A percentile compares a stretch with the other conserved stretches of the same genome.
These are phyloP conservation scores for Drosophila mayri DNA, from an alignment of 1,140 invertebrate genomes.

Conservation along the genomic window DNA sequence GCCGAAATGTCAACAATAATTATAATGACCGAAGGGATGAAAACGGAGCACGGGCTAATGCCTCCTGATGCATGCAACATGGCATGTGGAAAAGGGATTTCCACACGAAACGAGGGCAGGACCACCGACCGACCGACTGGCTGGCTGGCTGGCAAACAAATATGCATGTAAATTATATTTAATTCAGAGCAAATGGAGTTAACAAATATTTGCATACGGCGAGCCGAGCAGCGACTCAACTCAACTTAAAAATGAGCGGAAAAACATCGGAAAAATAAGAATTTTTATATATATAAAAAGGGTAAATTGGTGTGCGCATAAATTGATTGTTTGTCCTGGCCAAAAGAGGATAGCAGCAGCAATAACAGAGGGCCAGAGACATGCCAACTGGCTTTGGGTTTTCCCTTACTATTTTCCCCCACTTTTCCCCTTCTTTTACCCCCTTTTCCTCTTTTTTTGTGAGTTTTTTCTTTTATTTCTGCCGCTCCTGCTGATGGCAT, in stretches of 20 bases:
- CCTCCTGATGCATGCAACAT: constrained; percentile 46
- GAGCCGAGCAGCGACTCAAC: constrained; percentile 13
- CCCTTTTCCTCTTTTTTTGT: constrained; percentile 2
- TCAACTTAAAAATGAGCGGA: constrained; percentile 41
- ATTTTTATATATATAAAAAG: constrained; percentile 34
- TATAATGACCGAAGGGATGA: constrained; percentile 48
- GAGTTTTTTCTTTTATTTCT: constrained; percentile 9
- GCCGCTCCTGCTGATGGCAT: constrained; percentile 46
- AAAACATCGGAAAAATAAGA: constrained; percentile 15
- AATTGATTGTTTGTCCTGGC: constrained; percentile 73
- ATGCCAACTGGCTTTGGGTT: constrained; percentile 36
- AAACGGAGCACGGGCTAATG: constrained; percentile 44
- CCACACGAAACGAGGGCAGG: constrained; percentile 27
- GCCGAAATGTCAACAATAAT: constrained; percentile 78
- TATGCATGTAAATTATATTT: constrained; percentile 83
- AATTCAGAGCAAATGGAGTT: constrained; percentile 82
- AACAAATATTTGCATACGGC: constrained; percentile 79
- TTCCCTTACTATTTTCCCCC: constrained; percentile 6
- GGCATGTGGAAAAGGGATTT: constrained; percentile 52
- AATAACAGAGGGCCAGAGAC: constrained; percentile 4
- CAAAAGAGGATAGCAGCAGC: constrained; percentile 27
- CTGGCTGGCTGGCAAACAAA: constrained; percentile 55
- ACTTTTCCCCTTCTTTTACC: not conserved
- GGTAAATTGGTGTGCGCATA: constrained; percentile 59
- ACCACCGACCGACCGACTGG: constrained; percentile 3